Percentiles rank a stretch among this genome's conserved stretches.
These are phyloP conservation scores for Athene cunicularia DNA, from an alignment of 2,113 vertebrate species.

Conservation along the genomic window DNA sequence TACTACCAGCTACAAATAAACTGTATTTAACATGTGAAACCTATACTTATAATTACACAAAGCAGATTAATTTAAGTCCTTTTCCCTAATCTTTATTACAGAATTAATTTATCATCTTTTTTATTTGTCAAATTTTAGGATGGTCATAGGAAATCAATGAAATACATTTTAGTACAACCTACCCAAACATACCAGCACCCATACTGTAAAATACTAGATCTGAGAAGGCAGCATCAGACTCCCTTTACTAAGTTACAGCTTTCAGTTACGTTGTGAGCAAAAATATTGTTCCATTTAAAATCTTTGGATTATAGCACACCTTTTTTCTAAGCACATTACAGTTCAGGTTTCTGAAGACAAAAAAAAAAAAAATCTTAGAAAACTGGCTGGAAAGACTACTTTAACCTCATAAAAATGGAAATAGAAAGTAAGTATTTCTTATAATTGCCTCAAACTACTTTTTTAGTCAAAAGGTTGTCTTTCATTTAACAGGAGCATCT, in stretches of 20 bases:
- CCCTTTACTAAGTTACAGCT: background rate
- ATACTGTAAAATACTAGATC: background rate
- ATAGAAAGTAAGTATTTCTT: background rate
- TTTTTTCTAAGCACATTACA: background rate
- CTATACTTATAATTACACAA: background rate
- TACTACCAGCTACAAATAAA: background rate
- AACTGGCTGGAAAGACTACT: background rate
- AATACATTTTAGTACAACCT: conserved; percentile 1
- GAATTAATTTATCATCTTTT: background rate
- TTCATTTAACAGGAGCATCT: background rate
- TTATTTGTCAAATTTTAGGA: background rate
- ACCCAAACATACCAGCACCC: conserved; percentile 19
- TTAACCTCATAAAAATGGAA: background rate
- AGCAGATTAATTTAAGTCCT: background rate
- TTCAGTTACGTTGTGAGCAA: background rate
- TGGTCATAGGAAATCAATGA: background rate
- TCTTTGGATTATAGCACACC: background rate
- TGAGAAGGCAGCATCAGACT: conserved; percentile 19
- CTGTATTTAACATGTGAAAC: background rate
- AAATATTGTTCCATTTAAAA: background rate
- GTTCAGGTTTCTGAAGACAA: background rate
- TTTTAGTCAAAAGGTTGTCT: background rate
- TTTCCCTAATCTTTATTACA: background rate
- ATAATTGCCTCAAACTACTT: background rate
- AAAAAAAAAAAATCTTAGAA: background rate